Percentiles rank a stretch among this genome's conserved stretches.
Evolutionary conservation across 1,140 invertebrate genomes (phyloP).

Genomic region (Phthorimaea operculella): DNA sequence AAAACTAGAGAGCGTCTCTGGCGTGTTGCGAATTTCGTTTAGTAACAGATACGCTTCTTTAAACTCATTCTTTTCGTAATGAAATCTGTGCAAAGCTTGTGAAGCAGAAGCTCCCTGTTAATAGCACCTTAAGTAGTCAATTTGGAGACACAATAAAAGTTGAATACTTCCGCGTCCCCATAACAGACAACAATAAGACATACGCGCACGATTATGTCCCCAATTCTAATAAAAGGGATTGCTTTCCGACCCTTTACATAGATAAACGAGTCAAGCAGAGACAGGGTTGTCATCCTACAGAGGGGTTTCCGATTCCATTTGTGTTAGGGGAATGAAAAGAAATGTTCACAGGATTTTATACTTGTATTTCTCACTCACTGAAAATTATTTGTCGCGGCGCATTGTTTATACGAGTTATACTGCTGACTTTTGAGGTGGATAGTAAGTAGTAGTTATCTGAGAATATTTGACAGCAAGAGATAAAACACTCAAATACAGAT

Average conservation of each 20-base stretch:
- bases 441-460: no score
- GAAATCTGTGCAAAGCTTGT: neutral
- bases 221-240: constrained; percentile 54
- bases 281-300: constrained; percentile 12
- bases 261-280: constrained; percentile 50
- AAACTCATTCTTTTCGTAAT: no score
- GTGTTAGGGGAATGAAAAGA: no score
- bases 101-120: constrained; percentile 13
- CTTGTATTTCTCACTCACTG: no score
- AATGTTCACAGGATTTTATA: no score
- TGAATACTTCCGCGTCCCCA: constrained; percentile 32
- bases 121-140: constrained; percentile 31
- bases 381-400: no score
- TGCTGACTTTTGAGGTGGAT: no score
- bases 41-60: neutral
- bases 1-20: constrained; percentile 8
- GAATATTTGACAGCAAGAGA: no score
- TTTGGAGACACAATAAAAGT: constrained; percentile 42
- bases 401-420: no score
- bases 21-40: neutral
- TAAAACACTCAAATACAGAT: no score
- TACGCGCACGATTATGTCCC: constrained; percentile 47
- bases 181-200: constrained; percentile 47
- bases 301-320: no score
- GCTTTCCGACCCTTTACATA: constrained; percentile 52